phyloP scores from a whole-genome alignment of 2,113 vertebrate genomes.

The Pachycephala philippinensis region DNA sequence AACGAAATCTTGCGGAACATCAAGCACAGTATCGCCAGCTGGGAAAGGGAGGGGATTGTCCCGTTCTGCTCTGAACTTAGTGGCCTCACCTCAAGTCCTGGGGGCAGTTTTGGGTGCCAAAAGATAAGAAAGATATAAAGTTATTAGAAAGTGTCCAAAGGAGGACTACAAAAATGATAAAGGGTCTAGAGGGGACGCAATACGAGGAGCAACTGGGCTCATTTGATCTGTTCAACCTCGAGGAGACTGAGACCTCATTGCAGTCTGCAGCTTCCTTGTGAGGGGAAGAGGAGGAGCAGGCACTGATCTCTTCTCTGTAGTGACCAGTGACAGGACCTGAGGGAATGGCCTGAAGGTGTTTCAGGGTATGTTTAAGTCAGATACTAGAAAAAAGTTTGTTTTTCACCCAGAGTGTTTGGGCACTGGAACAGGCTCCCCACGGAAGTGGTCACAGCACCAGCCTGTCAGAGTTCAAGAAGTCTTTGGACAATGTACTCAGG shows the following conservation, averaged over 20 bases:
- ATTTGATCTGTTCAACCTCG: not conserved
- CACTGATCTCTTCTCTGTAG: not conserved
- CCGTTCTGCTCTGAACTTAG: not conserved
- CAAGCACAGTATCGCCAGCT: rapidly evolving
- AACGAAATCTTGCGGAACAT: rapidly evolving
- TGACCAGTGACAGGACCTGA: not conserved
- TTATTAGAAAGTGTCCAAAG: not conserved
- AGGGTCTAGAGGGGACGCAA: not conserved
- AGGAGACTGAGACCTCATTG: not conserved
- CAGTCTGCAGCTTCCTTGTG: not conserved
- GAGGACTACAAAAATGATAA: not conserved
- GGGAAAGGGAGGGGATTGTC: not conserved
- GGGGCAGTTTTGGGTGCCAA: not conserved
- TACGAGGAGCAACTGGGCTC: too few species aligned
- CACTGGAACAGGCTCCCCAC: too few species aligned
- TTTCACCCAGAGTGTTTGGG: not conserved
- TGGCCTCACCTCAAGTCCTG: not conserved
- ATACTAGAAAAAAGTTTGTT: not conserved
- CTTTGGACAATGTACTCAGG: not conserved
- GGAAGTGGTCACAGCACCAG: not conserved
- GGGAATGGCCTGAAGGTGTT: not conserved
- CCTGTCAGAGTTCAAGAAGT: not conserved
- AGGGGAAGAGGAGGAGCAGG: not conserved
- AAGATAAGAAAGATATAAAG: not conserved
- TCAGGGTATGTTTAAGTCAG: not conserved